Base-by-base conservation (phyloP, 1,140 invertebrate species). In the Aricia agestis region DNA sequence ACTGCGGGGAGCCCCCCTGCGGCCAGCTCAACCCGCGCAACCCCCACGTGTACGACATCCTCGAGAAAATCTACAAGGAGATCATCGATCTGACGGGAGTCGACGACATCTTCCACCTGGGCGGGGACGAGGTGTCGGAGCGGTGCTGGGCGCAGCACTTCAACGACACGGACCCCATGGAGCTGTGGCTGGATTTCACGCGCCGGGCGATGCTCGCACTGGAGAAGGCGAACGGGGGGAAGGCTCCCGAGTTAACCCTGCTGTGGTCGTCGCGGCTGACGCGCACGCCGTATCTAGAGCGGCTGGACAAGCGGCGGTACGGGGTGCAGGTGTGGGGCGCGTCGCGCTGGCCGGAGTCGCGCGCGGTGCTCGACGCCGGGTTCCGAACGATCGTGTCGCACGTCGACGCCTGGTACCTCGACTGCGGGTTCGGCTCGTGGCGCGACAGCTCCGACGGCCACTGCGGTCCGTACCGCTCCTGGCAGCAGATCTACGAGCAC, bases 381-480 rank as follows among this genome's bases (percentile, higher is more conserved):
- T 97, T 95, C 83, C 93, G 95, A 18, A 93, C 96, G n/a, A 95
- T 97, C 36, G 86, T 97, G 42, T 97, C 96, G 0, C 96, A 97
- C 81, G 95, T 96, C 36, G 96, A 97, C 81, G 95, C 95, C 1
- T 97, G 96, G 96, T 97, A 97, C 87, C 92, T 97, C 68, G 96
- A 97, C 78, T 97, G 96, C 78, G 96, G 96, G 0, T 97, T 96
- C 80, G 96, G 96, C 1, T 95, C 93, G 59, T 97, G 96, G 96
- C 90, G 96, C 7, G 95, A 95, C 83, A 84, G 92, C 77, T 76
- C 92, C 72, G 92, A 88, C 61, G 95, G 95, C 0, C 95, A 96
- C 58, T 97, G 96, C 78, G 95, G 95, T 6, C 95, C 96, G 1
- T 97, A 97, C 81, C 93, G 95, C 59, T 95, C 95, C 1, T 97